Evolutionary conservation across 2,888 invertebrate genomes (phyloP).

Genomic region (Sinelater perroti): DNA sequence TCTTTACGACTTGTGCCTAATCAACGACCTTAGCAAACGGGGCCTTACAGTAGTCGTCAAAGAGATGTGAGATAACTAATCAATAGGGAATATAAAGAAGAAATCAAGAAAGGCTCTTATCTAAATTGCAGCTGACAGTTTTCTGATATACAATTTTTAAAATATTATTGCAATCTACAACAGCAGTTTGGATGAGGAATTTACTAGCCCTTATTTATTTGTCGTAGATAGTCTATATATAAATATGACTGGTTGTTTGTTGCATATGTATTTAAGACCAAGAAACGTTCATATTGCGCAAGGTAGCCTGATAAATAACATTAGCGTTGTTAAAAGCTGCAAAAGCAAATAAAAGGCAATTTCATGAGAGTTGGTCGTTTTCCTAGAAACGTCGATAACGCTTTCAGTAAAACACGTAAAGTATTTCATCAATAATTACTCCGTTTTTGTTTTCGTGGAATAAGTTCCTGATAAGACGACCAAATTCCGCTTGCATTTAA

Average conservation of each 20-base stretch:
- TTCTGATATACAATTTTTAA: slow-evolving; percentile 21
- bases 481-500: slow-evolving; percentile 30
- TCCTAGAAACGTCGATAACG: slow-evolving; percentile 23
- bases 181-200: slow-evolving; percentile 16
- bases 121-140: slow-evolving; percentile 29
- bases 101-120: slow-evolving; percentile 13
- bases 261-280: no score
- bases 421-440: slow-evolving; percentile 32
- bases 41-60: no score
- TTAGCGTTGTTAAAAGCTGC: slow-evolving; percentile 9
- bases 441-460: slow-evolving; percentile 32
- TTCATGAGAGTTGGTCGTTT: background rate
- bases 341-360: slow-evolving; percentile 11
- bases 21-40: no score
- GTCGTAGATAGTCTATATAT: background rate
- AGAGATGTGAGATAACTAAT: slow-evolving; percentile 27
- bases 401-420: slow-evolving; percentile 27
- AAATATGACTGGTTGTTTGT: no score
- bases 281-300: no score
- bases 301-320: no score
- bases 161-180: slow-evolving; percentile 10
- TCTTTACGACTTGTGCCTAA: no score
- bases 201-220: background rate
- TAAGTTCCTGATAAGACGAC: slow-evolving; percentile 32
- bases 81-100: slow-evolving; percentile 21